Evolutionary conservation across 2,888 invertebrate genomes (phyloP).

Genomic region (Nasonovia ribisnigri): DNA sequence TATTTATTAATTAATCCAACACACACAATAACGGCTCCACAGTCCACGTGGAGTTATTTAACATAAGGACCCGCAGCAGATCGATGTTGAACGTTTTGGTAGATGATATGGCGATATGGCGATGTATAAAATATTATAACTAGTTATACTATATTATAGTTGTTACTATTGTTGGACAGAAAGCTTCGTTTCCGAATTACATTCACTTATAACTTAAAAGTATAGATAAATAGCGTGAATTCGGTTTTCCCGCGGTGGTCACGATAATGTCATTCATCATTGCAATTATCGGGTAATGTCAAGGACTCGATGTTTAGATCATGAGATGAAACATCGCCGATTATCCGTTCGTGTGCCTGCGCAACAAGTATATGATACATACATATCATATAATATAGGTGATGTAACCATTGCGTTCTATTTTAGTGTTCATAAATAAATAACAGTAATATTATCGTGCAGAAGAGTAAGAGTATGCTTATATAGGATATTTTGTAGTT

Average conservation of each 20-base stretch:
- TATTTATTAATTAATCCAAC: no score
- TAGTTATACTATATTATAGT: no score
- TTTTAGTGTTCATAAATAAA: conserved; percentile 3
- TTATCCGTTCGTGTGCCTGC: not conserved
- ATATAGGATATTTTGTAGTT: not conserved
- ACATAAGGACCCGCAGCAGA: no score
- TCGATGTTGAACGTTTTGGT: not conserved
- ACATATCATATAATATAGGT: not conserved
- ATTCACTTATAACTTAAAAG: not conserved
- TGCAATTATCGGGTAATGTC: not conserved
- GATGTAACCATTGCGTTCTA: not conserved
- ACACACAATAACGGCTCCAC: no score
- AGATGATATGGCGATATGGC: not conserved
- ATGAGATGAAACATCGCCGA: not conserved
- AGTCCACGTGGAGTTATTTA: no score
- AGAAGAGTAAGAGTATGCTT: not conserved
- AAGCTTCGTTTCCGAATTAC: not conserved
- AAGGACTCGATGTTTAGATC: not conserved
- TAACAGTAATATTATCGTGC: not conserved
- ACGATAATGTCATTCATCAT: not conserved
- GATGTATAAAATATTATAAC: not conserved
- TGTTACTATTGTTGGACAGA: not conserved
- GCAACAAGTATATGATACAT: not conserved
- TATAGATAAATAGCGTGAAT: not conserved
- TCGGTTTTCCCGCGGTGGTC: not conserved